These are phyloP conservation scores for Ranitomeya variabilis DNA, from an alignment of 2,113 vertebrate species.

Conservation along the genomic window DNA sequence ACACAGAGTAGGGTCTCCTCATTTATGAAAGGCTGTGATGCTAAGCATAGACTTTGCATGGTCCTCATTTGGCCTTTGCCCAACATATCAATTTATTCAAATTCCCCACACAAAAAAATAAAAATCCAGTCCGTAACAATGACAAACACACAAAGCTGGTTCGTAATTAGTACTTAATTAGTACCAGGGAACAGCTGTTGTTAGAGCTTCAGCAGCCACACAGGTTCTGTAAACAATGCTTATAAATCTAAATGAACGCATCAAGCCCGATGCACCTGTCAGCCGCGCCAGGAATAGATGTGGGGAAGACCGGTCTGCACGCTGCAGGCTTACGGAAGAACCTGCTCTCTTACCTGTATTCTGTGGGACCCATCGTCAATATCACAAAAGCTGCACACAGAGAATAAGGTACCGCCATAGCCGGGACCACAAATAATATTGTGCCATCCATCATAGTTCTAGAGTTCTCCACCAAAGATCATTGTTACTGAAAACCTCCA, in stretches of 20 bases:
- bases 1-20: neutral
- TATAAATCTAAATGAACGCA: conserved; percentile 89
- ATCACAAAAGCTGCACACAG: neutral
- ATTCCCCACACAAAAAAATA: conserved; percentile 78
- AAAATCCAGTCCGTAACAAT: conserved; percentile 79
- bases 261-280: conserved; percentile 83
- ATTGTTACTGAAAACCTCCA: too few species aligned
- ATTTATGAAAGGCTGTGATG: neutral
- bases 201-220: conserved; percentile 83
- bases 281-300: conserved; percentile 77
- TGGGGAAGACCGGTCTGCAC: conserved; percentile 55
- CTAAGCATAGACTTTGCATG: neutral
- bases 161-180: conserved; percentile 97
- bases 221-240: conserved; percentile 97
- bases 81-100: conserved; percentile 87
- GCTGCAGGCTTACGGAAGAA: conserved; percentile 1
- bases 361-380: neutral
- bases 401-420: neutral
- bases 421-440: neutral
- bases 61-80: conserved; percentile 59
- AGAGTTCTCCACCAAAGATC: too few species aligned
- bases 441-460: too few species aligned
- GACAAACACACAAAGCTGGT: conserved; percentile 86
- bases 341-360: neutral
- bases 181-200: conserved; percentile 92